Evolutionary conservation across 2,113 vertebrate genomes (phyloP).

Genomic region (Grammomys surdaster): DNA sequence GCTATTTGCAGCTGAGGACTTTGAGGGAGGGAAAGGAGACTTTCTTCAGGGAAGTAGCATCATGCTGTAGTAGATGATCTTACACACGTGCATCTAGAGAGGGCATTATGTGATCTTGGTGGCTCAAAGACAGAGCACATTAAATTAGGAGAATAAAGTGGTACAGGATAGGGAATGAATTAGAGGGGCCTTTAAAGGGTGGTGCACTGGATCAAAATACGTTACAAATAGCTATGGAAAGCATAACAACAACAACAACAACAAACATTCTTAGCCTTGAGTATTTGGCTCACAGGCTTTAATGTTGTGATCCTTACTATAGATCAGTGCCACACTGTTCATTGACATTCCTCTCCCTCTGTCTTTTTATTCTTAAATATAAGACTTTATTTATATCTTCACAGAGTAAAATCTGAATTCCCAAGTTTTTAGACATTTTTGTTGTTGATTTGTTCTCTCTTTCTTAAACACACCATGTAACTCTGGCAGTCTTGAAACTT

Average conservation of each 20-base stretch:
- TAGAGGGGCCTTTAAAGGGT: neutral
- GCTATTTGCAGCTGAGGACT: neutral
- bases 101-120: too few species aligned
- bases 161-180: neutral
- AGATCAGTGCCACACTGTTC: neutral
- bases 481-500: neutral
- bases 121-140: neutral
- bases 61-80: neutral
- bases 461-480: neutral
- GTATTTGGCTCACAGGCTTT: neutral
- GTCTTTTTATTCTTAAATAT: neutral
- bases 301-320: neutral
- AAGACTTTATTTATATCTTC: neutral
- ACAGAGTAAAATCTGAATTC: neutral
- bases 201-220: neutral
- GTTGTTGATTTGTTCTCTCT: neutral
- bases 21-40: neutral
- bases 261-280: neutral
- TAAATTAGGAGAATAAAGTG: neutral
- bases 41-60: neutral
- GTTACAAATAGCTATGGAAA: neutral
- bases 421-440: neutral
- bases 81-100: neutral
- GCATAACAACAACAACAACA: too few species aligned
- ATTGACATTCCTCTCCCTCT: neutral